These are phyloP conservation scores for Zootermopsis nevadensis DNA, from an alignment of 2,888 invertebrate genomes.

Conservation along the genomic window DNA sequence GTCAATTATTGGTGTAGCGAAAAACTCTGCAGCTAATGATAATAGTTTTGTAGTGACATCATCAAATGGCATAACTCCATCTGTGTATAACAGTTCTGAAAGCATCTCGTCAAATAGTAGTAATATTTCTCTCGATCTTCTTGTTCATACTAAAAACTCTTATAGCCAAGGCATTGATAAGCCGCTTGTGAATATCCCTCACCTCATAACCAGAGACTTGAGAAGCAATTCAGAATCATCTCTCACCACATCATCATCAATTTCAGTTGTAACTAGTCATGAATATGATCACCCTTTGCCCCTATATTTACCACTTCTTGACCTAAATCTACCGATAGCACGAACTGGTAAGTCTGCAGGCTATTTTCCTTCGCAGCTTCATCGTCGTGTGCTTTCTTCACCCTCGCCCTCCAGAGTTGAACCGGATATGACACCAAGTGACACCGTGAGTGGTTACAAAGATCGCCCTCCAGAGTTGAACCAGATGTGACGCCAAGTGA, in stretches of 20 bases:
- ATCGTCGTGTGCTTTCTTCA: neutral
- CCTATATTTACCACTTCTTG: neutral
- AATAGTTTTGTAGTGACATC: neutral
- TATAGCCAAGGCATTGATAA: slow-evolving; percentile 9
- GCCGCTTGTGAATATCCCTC: slow-evolving; percentile 23
- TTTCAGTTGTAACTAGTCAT: slow-evolving; percentile 33
- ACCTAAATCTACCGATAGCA: neutral
- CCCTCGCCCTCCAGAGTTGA: neutral
- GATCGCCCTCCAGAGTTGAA: neutral
- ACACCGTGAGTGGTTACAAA: neutral
- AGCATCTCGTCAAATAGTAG: neutral
- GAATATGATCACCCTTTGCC: neutral
- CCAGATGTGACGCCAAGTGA: neutral
- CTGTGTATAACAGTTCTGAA: neutral
- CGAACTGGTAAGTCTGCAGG: slow-evolving; percentile 27
- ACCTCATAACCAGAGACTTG: slow-evolving; percentile 38
- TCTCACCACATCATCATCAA: neutral
- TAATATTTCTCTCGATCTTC: neutral
- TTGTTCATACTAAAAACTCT: neutral
- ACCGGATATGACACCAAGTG: neutral
- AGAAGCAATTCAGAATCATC: slow-evolving; percentile 22
- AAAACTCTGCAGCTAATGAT: neutral
- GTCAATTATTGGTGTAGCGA: slow-evolving; percentile 14
- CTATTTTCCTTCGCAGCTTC: neutral
- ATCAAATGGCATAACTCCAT: neutral